Evolutionary conservation across 2,113 vertebrate genomes (phyloP), one percentile per base, ranked within the genome.

Genomic region (Hiodon alosoides): DNA sequence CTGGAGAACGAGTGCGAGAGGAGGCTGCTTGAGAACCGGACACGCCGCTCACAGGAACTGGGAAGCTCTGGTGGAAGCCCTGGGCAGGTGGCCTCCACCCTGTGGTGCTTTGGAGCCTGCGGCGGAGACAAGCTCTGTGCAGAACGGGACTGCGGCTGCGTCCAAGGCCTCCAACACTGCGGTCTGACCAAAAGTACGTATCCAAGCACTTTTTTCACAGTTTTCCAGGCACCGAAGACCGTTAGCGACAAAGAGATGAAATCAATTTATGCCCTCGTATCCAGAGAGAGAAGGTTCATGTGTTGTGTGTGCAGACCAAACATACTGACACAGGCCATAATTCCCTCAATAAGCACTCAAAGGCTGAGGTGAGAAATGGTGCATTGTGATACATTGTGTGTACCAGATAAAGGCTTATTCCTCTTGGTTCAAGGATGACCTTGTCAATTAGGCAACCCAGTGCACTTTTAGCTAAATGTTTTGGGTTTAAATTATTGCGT

Each of bases 1-100:
- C 82, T 94, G 79, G 91, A 94, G 80, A 95, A 94, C 0, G 92
- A 93, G 73, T 94, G 93, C 47, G 93, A 93, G 83, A 87, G 90
- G 54, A 86, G 81, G 78, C 79, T 92, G 72, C 51, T 94, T 64
- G 89, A 86, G 31, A 90, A 82, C 77, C 78, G 85, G 51, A 86
- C 80, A 0, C 71, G 77, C n/a, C 73, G 9, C 16, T 57, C 88
- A 7, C 6, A 50, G 17, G 79, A 71, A 68, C 73, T 73, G 79
- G 77, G 66, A 3, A 72, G 79, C 31, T 16, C 76, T 2, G 7
- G 72, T 3, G 83, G 74, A 65, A 10, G 6, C 0, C 4, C 62
- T 31, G 81, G 75, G 57, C 81, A 89, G 17, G 86, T 93, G 73
- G 82, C 90, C 7, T 76, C 69, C 0, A 83, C 85, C 0, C 86